Conservation (phyloP, 2,113 vertebrate genomes). For the Paradoxurus hermaphroditus region DNA sequence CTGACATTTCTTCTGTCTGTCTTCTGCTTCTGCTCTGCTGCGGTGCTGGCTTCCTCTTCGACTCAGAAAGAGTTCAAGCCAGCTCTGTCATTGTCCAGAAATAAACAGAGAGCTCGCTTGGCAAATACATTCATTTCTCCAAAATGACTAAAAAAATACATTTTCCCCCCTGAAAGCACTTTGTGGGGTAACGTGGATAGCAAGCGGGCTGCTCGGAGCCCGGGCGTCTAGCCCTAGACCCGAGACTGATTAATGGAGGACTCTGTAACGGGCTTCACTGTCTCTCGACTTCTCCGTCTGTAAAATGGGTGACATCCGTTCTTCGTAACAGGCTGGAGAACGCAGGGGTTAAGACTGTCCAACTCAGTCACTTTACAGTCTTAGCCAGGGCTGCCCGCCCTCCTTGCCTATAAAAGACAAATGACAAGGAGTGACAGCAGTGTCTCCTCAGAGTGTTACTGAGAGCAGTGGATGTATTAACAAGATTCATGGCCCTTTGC, state of each 20-base stretch:
- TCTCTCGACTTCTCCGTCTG: not conserved
- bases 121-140: not conserved
- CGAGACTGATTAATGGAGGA: not conserved
- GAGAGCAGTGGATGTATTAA: no score
- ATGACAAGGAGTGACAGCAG: rapidly evolving
- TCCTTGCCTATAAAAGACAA: not conserved
- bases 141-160: not conserved
- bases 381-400: not conserved
- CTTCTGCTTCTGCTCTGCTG: rapidly evolving
- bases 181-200: not conserved
- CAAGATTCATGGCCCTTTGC: not conserved
- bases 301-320: not conserved
- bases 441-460: not conserved
- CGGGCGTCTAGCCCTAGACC: no score
- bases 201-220: not conserved
- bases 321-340: not conserved
- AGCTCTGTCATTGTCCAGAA: not conserved
- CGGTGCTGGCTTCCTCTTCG: not conserved
- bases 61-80: not conserved
- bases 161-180: not conserved
- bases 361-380: not conserved
- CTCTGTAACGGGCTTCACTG: rapidly evolving
- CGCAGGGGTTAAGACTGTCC: not conserved
- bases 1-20: not conserved
- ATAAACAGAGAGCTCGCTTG: no score